Base-by-base conservation (phyloP, 2,888 invertebrate species). In the Cordylochernes scorpioides region DNA sequence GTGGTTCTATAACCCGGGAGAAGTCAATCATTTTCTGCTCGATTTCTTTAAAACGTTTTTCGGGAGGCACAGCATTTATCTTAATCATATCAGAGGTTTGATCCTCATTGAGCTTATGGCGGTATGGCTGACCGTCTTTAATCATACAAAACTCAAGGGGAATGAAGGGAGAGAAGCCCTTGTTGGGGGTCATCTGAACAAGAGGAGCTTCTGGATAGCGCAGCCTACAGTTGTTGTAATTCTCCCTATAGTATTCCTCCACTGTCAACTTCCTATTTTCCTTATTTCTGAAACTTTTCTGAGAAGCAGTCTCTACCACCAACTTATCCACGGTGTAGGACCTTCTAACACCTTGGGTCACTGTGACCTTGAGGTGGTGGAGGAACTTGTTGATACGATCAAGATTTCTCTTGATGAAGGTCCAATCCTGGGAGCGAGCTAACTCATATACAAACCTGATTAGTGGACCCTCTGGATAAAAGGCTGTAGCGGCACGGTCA, bases 311-410 rank as follows among this genome's bases (percentile, higher is more conserved):
- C 12, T 33, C 22, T 8, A 28, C 19, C 3, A 32, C 30, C 7
- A 38, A 17, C 15, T 25, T 21, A 5, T 29, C 8, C 10, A 35
- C 27, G 3, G 33, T 15, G 19, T 38, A 38, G 17, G 35, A 35
- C 12, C 35, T 24, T 19, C n/a, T 29, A 15, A 35, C 35, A 17
- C 15, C 18, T 25, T 38, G 38, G 15, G 14, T 38, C 1, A 24
- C 25, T 27, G 35, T 28, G 24, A 38, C 33, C 10, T 26, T 15
- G 26, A 55, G 43, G 49, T 50, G 53, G 49, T 50, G 53, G 30
- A 55, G 52, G 35, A 54, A 54, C 38, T 52, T 53, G 15, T 27
- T 27, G 2, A 9, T 3, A 5, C n/a, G 7, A 5, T n/a, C 18
- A 15, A 10, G 7, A 6, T n/a, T n/a, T n/a, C n/a, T n/a, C n/a